These are phyloP conservation scores for Penaeus vannamei DNA, from an alignment of 1,140 invertebrate genomes.

Conservation along the genomic window DNA sequence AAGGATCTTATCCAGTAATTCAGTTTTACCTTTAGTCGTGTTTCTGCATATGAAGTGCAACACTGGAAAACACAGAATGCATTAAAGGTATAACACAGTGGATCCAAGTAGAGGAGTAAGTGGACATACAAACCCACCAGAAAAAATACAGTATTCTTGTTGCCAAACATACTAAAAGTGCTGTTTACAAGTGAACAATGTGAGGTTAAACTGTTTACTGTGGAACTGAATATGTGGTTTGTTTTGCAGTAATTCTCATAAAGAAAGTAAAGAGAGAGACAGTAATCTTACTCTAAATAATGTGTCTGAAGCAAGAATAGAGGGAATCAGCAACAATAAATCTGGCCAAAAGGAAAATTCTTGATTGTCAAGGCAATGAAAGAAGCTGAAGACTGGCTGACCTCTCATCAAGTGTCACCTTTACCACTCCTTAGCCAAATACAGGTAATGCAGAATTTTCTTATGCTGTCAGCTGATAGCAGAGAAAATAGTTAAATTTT, in stretches of 20 bases:
- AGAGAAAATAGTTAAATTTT: no score
- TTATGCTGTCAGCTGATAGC: no score
- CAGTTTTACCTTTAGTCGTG: no score
- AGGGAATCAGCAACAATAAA: not conserved
- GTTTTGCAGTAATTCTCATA: not conserved
- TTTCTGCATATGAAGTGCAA: no score
- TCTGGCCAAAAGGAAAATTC: not conserved
- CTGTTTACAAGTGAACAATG: not conserved
- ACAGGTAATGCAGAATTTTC: no score
- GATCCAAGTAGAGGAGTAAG: no score
- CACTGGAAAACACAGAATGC: no score
- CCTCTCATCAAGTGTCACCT: not conserved
- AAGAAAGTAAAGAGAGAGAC: not conserved
- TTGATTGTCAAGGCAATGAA: not conserved
- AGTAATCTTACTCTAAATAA: not conserved
- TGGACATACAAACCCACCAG: not conserved
- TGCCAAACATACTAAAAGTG: conserved; percentile 8
- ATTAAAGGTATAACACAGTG: no score
- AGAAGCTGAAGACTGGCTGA: not conserved
- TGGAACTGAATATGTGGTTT: not conserved
- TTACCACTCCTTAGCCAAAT: no score
- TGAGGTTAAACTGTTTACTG: not conserved
- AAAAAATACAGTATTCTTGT: conserved; percentile 16
- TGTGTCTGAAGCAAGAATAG: not conserved
- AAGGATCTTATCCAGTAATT: no score